Percentiles rank a stretch among this genome's conserved stretches.
phyloP scores from a whole-genome alignment of 2,888 invertebrate genomes.

The Byasa hedistus region DNA sequence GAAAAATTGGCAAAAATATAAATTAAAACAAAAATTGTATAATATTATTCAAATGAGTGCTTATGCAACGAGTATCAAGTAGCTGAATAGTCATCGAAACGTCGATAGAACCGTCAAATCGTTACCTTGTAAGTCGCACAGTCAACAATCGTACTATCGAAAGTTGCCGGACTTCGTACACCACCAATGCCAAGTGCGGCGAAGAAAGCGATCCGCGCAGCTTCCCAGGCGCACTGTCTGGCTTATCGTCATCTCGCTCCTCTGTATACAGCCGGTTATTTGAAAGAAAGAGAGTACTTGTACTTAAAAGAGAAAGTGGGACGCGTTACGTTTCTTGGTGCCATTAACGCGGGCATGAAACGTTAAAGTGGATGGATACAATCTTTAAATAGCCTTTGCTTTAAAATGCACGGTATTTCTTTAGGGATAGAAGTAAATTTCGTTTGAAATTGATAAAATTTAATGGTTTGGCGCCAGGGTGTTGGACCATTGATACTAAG shows the following conservation, averaged over 20 bases:
- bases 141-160: slow-evolving; percentile 67
- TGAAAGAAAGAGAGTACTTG: slow-evolving; percentile 65
- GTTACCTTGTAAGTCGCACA: slow-evolving; percentile 40
- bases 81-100: slow-evolving; percentile 13
- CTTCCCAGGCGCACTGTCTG: slow-evolving; percentile 55
- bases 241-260: slow-evolving; percentile 64
- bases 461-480: slow-evolving; percentile 46
- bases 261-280: slow-evolving; percentile 40
- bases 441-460: slow-evolving; percentile 32
- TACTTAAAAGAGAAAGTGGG: slow-evolving; percentile 80
- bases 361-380: slow-evolving; percentile 70
- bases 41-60: background rate
- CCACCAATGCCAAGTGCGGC: slow-evolving; percentile 76
- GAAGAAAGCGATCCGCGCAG: slow-evolving; percentile 75
- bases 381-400: slow-evolving; percentile 44
- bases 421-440: slow-evolving; percentile 34
- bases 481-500: slow-evolving; percentile 49
- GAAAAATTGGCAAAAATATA: background rate
- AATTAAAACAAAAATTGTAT: background rate
- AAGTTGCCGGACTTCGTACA: slow-evolving; percentile 78
- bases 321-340: slow-evolving; percentile 77
- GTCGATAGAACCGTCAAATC: slow-evolving; percentile 41
- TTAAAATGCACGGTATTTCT: slow-evolving; percentile 34
- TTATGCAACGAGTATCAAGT: slow-evolving; percentile 28
- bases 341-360: slow-evolving; percentile 77